A percentile compares a stretch with the other conserved stretches of the same genome.
These are phyloP conservation scores for Gnatocerus cornutus DNA, from an alignment of 2,888 invertebrate genomes.

Conservation along the genomic window DNA sequence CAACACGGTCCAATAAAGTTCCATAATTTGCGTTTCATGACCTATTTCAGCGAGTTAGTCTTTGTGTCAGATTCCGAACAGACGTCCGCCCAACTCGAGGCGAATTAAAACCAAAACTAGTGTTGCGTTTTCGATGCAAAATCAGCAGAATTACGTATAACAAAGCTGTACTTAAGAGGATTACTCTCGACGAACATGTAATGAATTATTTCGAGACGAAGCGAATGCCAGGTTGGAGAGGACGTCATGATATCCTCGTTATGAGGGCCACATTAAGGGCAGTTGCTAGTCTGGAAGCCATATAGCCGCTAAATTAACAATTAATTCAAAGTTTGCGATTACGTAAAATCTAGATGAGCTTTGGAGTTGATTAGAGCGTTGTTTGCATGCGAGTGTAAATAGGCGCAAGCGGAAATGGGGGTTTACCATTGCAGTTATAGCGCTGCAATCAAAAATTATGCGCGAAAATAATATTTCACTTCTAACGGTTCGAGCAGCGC, in stretches of 20 bases:
- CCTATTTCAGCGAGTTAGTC: conserved; percentile 32
- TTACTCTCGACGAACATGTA: conserved; percentile 36
- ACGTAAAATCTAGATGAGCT: conserved; percentile 33
- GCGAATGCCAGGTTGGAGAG: conserved; percentile 34
- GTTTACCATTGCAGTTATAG: conserved; percentile 28
- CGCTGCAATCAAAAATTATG: neutral
- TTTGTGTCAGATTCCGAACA: conserved; percentile 18
- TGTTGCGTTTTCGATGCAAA: conserved; percentile 39
- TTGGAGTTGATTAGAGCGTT: conserved; percentile 42
- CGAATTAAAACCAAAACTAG: conserved; percentile 33
- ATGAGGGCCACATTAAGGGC: conserved; percentile 34
- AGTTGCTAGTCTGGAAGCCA: conserved; percentile 29
- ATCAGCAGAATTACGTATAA: conserved; percentile 42
- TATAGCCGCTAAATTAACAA: conserved; percentile 36
- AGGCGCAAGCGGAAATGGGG: conserved; percentile 23
- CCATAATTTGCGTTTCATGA: conserved; percentile 40
- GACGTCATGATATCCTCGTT: conserved; percentile 46
- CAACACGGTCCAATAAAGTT: conserved; percentile 42
- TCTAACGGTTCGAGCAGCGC: too few relatives aligned
- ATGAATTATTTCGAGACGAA: conserved; percentile 44
- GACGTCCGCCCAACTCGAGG: neutral
- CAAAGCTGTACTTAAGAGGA: conserved; percentile 43
- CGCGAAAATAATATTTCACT: too few relatives aligned
- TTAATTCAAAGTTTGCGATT: conserved; percentile 41
- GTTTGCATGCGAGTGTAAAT: conserved; percentile 43